Base-by-base conservation (phyloP, 2,113 vertebrate species). In the Triplophysa dalaica region DNA sequence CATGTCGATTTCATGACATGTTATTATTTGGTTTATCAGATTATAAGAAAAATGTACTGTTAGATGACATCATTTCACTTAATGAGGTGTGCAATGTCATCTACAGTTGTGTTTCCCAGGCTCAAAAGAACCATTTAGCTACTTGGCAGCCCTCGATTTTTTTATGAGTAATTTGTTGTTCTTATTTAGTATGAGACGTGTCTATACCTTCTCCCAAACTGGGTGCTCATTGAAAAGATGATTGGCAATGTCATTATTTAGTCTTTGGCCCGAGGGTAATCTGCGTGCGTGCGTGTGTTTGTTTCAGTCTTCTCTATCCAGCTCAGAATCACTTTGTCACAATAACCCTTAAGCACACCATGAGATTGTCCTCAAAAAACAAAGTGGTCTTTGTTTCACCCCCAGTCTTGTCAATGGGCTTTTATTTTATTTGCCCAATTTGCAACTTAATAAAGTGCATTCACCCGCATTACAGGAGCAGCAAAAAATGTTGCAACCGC, bases 261-360 rank as follows among this genome's bases (percentile, higher is more conserved):
- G 19, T 73, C 17, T 70, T 56, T 22, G 50, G 64, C 33, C 74
- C 13, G 21, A 65, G 22, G 45, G 21, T 21, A 29, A 4, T 62
- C 21, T 2, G 41, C 29, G 52, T 74, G 54, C 60, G 52, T 60
- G 2, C 38, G 26, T 66, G 21, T 64, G 70, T 72, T 26, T 63
- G 68, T 65, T 13, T 70, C 65, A 24, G 24, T 38, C 24, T 41
- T 21, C 22, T 5, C 61, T 58, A 66, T 41, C 43, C 17, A 13
- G 16, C 62, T 80, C 22, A 87, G 65, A 75, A 65, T 78, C 87
- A 85, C 88, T 90, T 88, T 84, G 87, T 89, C 85, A 80, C 83
- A 87, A 69, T 84, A 90, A 85, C 82, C 79, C 76, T 19, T 52
- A 56, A 26, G 52, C 1, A 50, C 79, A 61, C 54, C 70, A 75